A percentile compares a stretch with the other conserved stretches of the same genome.
These are phyloP conservation scores for Argyrosomus regius DNA, from an alignment of 2,797 vertebrate genomes.

Conservation along the genomic window DNA sequence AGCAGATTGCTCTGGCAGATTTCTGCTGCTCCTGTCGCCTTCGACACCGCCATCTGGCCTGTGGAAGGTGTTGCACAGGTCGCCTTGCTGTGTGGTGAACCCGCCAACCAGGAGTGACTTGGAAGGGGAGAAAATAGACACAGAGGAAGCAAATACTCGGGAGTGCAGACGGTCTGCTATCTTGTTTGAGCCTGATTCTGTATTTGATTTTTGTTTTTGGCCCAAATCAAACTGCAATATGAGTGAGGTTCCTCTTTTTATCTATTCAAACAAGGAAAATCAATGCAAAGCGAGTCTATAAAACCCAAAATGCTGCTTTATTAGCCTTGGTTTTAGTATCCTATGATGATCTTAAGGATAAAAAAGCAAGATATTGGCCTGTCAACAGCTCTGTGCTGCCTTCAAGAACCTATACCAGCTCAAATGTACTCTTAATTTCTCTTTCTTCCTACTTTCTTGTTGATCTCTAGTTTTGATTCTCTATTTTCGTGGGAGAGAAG, in stretches of 20 bases:
- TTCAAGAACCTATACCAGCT: neutral
- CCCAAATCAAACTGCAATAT: neutral
- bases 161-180: slow-evolving; percentile 18
- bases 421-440: neutral
- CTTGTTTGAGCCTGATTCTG: slow-evolving; percentile 18
- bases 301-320: neutral
- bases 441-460: neutral
- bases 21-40: slow-evolving; percentile 88
- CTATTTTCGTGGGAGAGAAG: slow-evolving; percentile 7
- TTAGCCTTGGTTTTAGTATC: neutral
- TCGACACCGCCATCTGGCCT: slow-evolving; percentile 92
- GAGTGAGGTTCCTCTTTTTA: neutral
- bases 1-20: slow-evolving; percentile 96
- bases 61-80: slow-evolving; percentile 93
- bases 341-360: neutral
- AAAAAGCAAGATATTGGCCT: neutral
- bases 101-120: slow-evolving; percentile 74
- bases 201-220: slow-evolving; percentile 31
- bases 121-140: slow-evolving; percentile 53
- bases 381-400: neutral
- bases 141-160: slow-evolving; percentile 27
- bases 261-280: neutral
- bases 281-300: neutral
- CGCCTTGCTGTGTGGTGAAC: slow-evolving; percentile 79
- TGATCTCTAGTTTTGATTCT: neutral